phyloP scores from a whole-genome alignment of 2,113 vertebrate species.

The Daphoenositta chrysoptera region DNA sequence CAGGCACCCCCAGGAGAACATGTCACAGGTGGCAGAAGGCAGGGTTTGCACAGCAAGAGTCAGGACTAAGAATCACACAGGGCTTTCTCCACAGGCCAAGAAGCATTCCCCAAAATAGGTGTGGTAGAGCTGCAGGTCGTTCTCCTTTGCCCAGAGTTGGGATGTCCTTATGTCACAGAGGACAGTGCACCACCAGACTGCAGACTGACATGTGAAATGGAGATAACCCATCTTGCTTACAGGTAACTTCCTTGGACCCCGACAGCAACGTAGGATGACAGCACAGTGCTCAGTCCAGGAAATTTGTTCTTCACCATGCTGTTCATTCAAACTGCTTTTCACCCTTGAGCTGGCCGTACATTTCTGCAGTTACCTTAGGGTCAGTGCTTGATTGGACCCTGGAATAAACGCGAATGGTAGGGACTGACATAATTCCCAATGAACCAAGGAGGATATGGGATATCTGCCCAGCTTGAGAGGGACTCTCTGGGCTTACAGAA shows the following conservation, averaged over 20 bases:
- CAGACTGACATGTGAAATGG: accelerated
- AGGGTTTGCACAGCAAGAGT: not conserved
- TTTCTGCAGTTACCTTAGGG: not conserved
- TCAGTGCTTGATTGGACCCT: accelerated
- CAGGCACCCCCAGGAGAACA: not conserved
- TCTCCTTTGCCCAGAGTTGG: not conserved
- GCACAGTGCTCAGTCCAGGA: not conserved
- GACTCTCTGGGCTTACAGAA: too few relatives aligned
- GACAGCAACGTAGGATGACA: accelerated
- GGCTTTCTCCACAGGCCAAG: not conserved
- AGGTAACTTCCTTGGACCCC: not conserved
- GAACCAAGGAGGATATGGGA: not conserved
- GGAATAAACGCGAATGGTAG: not conserved
- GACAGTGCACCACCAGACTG: accelerated
- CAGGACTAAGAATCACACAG: not conserved
- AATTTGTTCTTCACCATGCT: not conserved
- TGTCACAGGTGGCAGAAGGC: not conserved
- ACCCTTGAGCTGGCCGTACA: not conserved
- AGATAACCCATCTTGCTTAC: not conserved
- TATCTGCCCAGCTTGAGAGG: not conserved
- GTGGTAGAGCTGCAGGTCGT: accelerated
- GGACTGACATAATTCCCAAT: not conserved
- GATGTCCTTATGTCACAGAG: not conserved
- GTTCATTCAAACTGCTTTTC: not conserved
- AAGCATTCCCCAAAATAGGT: not conserved